Base-by-base conservation (phyloP, 2,888 invertebrate genomes). In the Agriopis marginaria region DNA sequence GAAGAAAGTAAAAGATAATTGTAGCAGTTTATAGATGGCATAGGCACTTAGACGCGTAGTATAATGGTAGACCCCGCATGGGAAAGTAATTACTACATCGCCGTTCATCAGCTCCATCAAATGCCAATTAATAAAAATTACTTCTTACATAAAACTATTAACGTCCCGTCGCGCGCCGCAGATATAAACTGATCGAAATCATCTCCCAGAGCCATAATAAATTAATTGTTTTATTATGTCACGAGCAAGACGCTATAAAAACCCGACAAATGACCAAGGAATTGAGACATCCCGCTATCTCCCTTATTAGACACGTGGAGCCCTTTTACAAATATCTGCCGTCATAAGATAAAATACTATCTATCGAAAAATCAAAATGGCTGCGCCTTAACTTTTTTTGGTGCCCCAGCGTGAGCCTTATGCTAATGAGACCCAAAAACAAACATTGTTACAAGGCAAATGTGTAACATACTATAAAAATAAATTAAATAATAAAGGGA, bases 401-500 rank as follows among this genome's bases (percentile, higher is more conserved):
- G 79, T 70, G 75, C 85, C 92, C 74, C 93, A 93, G 91, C 92
- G 81, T 91, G 93, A 86, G 87, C 78, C 81, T 87, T 93, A 93
- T 93, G 94, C 91, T 93, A 94, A 94, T 93, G 91, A 92, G 88
- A 73, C 88, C 88, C 89, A 91, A 93, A 93, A 94, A 94, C 94
- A 94, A 94, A 94, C 92, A 92, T 92, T 90, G 92, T 90, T 92
- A 92, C 92, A 91, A 90, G 89, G 86, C 88, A 89, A 93, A 94
- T 94, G 93, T 93, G 94, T 93, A 94, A 94, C 93, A 91, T 91
- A 91, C 91, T 86, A 93, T 93, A 92, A 90, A 92, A 93, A 93
- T 93, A 94, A 93, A 93, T 94, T 93, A 93, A 93, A 93, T 92
- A 93, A 93, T 94, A 93, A 93, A 92, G 89, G 88, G 91, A 89